These are phyloP conservation scores for Matsumurasca onukii DNA, from an alignment of 1,140 invertebrate species.

Conservation along the genomic window DNA sequence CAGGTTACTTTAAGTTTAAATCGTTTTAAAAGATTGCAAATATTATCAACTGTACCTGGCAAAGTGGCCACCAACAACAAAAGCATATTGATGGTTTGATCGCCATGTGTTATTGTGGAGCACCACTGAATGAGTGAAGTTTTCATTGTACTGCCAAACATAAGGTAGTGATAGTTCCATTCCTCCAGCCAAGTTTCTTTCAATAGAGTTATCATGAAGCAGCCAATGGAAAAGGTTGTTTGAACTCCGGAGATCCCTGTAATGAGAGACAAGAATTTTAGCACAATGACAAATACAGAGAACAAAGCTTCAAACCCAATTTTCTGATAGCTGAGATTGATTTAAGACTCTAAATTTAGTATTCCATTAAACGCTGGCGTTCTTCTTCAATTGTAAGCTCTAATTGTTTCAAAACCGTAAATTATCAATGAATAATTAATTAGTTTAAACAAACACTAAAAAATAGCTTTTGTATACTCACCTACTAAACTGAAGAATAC, in stretches of 20 bases:
- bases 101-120: slow-evolving; percentile 85
- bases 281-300: background rate
- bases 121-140: slow-evolving; percentile 87
- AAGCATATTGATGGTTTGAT: slow-evolving; percentile 81
- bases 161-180: slow-evolving; percentile 86
- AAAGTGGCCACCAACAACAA: slow-evolving; percentile 90
- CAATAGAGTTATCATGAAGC: slow-evolving; percentile 83
- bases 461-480: slow-evolving; percentile 37
- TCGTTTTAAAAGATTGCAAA: no score
- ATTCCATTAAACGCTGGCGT: no score
- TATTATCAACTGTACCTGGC: slow-evolving; percentile 54
- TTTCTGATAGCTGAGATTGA: no score
- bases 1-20: no score
- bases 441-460: background rate
- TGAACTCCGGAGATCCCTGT: slow-evolving; percentile 83
- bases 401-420: no score
- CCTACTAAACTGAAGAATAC: slow-evolving; percentile 79
- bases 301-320: no score
- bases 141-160: slow-evolving; percentile 94
- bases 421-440: background rate
- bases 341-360: no score
- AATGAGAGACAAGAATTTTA: background rate
- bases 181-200: slow-evolving; percentile 79
- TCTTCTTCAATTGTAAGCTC: no score
- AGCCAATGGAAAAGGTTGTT: slow-evolving; percentile 95